Evolutionary conservation across 2,113 vertebrate species (phyloP).

Genomic region (Microcebus lehilahytsara): DNA sequence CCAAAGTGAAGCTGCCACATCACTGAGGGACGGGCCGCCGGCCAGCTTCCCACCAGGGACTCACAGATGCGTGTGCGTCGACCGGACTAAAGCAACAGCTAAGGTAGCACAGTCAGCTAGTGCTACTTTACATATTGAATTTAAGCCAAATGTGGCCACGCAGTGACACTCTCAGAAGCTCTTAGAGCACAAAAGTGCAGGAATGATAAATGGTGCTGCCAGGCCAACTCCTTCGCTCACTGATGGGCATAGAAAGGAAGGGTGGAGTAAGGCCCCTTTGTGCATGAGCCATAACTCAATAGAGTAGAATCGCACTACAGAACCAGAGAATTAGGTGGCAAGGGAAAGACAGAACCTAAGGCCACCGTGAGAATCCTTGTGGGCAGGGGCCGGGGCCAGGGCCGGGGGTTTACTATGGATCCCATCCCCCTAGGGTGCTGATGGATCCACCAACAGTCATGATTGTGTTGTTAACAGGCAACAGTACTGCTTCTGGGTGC

Average conservation of each 20-base stretch:
- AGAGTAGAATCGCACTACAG: too few species aligned
- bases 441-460: not conserved
- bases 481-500: not conserved
- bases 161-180: not conserved
- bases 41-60: not conserved
- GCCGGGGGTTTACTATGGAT: too few species aligned
- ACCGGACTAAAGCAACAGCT: not conserved
- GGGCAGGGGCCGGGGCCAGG: too few species aligned
- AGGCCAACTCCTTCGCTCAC: not conserved
- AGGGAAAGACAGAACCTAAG: not conserved
- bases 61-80: not conserved
- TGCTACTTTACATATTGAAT: not conserved
- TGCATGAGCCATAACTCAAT: not conserved
- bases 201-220: not conserved
- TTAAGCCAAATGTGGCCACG: not conserved
- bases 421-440: too few species aligned
- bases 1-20: not conserved
- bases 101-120: not conserved
- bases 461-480: too few species aligned
- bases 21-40: accelerated
- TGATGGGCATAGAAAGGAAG: too few species aligned
- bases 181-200: not conserved
- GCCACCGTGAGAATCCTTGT: not conserved
- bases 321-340: not conserved
- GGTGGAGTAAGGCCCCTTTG: not conserved